These are phyloP conservation scores for Tiliacea citrago DNA, from an alignment of 2,888 invertebrate species.

Conservation along the genomic window DNA sequence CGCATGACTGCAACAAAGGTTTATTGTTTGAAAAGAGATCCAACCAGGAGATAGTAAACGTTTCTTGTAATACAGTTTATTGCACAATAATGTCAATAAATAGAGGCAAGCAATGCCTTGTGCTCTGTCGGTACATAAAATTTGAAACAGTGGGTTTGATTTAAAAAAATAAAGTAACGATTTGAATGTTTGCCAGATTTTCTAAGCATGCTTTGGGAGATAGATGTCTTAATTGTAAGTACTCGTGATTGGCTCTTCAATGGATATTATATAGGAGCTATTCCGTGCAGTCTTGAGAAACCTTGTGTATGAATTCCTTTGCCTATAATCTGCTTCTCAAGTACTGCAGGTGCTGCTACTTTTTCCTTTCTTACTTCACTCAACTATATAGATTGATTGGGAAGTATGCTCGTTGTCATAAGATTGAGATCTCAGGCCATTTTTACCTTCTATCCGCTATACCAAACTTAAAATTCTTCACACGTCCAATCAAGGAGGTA, in stretches of 20 bases:
- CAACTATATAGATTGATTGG: neutral
- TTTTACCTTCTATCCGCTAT: neutral
- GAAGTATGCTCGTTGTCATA: no score
- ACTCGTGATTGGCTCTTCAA: neutral
- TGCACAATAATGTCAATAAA: conserved; percentile 58
- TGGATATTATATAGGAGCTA: neutral
- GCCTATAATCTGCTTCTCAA: neutral
- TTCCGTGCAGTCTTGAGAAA: neutral
- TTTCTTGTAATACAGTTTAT: conserved; percentile 61
- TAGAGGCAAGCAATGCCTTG: conserved; percentile 34
- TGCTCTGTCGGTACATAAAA: conserved; percentile 37
- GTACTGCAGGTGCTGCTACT: neutral
- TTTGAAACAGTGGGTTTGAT: conserved; percentile 33
- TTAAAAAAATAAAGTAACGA: conserved; percentile 38
- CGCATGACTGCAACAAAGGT: conserved; percentile 60
- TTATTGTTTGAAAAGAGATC: conserved; percentile 62
- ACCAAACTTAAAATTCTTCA: neutral
- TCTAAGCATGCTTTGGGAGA: conserved; percentile 25
- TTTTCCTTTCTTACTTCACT: neutral
- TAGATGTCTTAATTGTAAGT: conserved; percentile 42
- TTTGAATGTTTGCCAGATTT: conserved; percentile 49
- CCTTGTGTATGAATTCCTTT: neutral
- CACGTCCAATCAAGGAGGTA: neutral
- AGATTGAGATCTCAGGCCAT: neutral
- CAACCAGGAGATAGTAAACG: conserved; percentile 48